Evolutionary conservation across 1,140 invertebrate species (phyloP).

Genomic region (Arctopsyche grandis): DNA sequence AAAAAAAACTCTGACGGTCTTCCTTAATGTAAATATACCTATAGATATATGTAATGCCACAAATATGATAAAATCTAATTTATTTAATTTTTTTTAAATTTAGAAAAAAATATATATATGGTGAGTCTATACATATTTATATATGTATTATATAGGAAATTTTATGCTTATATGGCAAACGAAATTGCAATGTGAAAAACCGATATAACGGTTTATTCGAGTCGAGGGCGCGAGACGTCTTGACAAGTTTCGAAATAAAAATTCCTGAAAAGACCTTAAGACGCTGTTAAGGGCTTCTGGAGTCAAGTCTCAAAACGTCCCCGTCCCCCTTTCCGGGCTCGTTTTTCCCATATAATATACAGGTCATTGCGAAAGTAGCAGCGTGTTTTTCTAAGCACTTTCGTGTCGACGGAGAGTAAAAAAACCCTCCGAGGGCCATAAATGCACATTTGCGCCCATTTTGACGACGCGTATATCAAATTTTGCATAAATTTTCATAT

Average conservation of each 20-base stretch:
- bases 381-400: conserved; percentile 22
- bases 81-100: no score
- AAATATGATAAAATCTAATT: no score
- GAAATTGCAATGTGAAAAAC: not conserved
- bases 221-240: conserved; percentile 8
- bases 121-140: no score
- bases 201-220: conserved; percentile 3
- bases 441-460: conserved; percentile 22
- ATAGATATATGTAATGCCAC: no score
- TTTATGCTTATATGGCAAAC: not conserved
- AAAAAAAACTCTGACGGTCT: no score
- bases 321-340: not conserved
- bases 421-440: not conserved
- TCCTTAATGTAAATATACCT: no score
- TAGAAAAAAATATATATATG: no score
- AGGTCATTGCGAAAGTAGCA: conserved; percentile 17
- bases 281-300: conserved; percentile 2
- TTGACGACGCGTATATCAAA: conserved; percentile 3
- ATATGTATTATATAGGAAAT: no score
- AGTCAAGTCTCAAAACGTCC: not conserved
- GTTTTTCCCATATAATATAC: conserved; percentile 4
- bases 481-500: conserved; percentile 11
- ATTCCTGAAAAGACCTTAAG: not conserved
- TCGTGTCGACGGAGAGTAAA: not conserved
- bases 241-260: conserved; percentile 13